Base-by-base conservation (phyloP, 2,797 vertebrate genomes). In the Clarias pachynema region DNA sequence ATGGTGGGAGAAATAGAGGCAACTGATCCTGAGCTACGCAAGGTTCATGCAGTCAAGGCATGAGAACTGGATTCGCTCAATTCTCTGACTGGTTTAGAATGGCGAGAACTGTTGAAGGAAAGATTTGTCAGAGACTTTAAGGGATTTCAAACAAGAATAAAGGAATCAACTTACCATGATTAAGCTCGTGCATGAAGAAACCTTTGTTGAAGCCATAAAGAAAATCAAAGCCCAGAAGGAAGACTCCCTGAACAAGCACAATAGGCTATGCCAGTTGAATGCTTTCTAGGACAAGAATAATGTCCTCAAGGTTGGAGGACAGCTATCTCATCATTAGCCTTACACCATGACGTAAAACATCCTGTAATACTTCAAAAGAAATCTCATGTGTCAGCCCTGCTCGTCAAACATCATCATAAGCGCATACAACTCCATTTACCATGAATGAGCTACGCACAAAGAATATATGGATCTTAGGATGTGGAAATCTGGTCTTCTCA, bases 101-200 rank as follows among this genome's bases (percentile, higher is more conserved):
- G 60, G 65, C 20, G 74, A 78, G 37, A 20, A 63, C 69, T 31
- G 14, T 79, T 5, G 22, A 66, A 34, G 80, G 60, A 75, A 16
- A 77, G 85, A 20, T 88, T 57, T 24, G 4, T 84, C 29, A 85
- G 34, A 85, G 88, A 84, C 68, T 85, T 34, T 34, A 85, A 65
- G 59, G 44, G 2, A 5, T 5, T 59, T 59, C n/a, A 84, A 37
- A 22, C 2, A 82, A 88, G 57, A 66, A 81, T 70, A 6, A 84
- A 83, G 1, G 15, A 65, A 62, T 16, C 24, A 6, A 65, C 82
- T 4, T 65, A 14, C 10, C 63, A 86, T 18, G 78, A 86, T 82
- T 7, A 81, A 22, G 8, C 24, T 79, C 18, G 80, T 79, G 8
- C 81, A 79, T 62, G n/a, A n/a, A 60, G 34, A 65, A 8, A 65